Evolutionary conservation across 2,797 vertebrate species (phyloP).

Genomic region (Coendou prehensilis): DNA sequence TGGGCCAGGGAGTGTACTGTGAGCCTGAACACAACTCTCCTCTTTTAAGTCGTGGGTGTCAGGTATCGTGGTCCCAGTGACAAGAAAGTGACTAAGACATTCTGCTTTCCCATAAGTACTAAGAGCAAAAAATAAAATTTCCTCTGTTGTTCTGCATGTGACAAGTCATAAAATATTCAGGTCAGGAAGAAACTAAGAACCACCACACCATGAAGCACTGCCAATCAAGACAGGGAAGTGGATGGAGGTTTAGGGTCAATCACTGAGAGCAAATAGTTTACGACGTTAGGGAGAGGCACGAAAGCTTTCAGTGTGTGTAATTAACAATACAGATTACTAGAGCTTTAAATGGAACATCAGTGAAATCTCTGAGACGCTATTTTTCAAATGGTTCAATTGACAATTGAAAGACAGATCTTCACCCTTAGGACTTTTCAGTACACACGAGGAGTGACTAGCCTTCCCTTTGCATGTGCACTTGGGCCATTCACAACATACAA

Average conservation of each 20-base stretch:
- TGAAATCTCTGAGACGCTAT: background rate
- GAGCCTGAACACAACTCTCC: background rate
- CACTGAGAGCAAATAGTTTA: background rate
- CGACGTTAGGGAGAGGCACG: background rate
- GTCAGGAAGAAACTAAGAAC: background rate
- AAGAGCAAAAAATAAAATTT: background rate
- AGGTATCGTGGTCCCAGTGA: background rate
- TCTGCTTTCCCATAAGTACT: background rate
- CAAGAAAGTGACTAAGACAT: background rate
- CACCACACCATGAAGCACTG: background rate
- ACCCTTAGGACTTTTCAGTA: background rate
- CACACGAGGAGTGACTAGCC: background rate
- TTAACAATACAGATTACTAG: background rate
- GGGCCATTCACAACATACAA: background rate
- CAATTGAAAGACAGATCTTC: background rate
- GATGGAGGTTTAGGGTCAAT: background rate
- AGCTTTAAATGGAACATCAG: background rate
- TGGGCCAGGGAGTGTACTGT: background rate
- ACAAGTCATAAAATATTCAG: background rate
- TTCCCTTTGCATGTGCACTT: rapidly evolving
- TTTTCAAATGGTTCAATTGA: background rate
- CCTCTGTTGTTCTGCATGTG: background rate
- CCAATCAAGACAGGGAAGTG: background rate
- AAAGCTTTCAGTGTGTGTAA: background rate
- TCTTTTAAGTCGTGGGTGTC: background rate